Evolutionary conservation across 1,140 invertebrate species (phyloP).

Genomic region (Aethina tumida): DNA sequence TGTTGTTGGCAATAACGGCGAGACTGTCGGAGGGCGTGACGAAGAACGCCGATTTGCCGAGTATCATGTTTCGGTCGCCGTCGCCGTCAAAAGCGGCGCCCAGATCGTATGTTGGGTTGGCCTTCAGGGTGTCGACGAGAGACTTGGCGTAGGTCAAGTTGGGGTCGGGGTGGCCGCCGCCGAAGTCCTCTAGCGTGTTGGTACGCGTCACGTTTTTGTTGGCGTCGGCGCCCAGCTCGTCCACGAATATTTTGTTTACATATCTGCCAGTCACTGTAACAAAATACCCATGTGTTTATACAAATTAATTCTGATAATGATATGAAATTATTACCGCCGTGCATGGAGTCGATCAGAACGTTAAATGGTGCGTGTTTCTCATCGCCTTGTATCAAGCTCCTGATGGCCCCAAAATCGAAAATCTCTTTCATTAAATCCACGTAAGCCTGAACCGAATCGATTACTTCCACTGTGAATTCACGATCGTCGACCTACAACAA

Average conservation of each 20-base stretch:
- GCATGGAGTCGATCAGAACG: conserved; percentile 87
- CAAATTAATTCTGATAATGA: background rate
- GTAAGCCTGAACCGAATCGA: conserved; percentile 90
- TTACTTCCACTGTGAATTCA: conserved; percentile 77
- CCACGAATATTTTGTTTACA: conserved; percentile 77
- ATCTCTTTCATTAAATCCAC: conserved; percentile 90
- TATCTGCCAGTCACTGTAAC: conserved; percentile 90
- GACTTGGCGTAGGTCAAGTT: conserved; percentile 93
- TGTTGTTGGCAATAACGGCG: conserved; percentile 87
- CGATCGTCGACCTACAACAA: conserved; percentile 54
- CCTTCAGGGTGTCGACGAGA: conserved; percentile 54
- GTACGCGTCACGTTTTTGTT: conserved; percentile 59
- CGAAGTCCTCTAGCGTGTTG: conserved; percentile 85
- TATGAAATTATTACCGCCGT: conserved; percentile 63
- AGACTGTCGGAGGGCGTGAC: conserved; percentile 96
- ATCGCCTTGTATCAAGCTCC: conserved; percentile 61
- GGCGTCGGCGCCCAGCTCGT: conserved; percentile 69
- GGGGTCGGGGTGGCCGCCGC: conserved; percentile 95
- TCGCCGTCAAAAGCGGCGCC: conserved; percentile 99
- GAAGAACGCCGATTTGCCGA: conserved; percentile 95
- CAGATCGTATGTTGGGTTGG: conserved; percentile 75
- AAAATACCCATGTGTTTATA: background rate
- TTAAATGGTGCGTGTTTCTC: conserved; percentile 58
- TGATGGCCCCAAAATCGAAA: conserved; percentile 87
- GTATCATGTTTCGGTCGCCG: conserved; percentile 96